Evolutionary conservation across 2,113 vertebrate genomes (phyloP).

Genomic region (Hippocampus barbouri): DNA sequence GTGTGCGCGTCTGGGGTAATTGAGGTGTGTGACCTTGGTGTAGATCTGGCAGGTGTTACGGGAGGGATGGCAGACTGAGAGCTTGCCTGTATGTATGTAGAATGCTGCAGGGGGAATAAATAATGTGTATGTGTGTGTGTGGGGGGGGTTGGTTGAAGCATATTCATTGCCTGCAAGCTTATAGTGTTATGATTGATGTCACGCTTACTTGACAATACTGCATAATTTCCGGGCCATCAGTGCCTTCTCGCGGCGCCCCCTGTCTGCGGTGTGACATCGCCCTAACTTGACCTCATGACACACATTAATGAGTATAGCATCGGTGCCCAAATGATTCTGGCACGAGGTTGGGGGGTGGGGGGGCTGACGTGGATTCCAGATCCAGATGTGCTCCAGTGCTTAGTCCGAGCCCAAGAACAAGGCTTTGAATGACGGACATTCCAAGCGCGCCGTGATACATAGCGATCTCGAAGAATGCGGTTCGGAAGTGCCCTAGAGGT

Average conservation of each 20-base stretch:
- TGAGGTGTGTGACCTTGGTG: slow-evolving; percentile 70
- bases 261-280: background rate
- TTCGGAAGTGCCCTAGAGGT: too few relatives aligned
- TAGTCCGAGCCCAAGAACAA: too few relatives aligned
- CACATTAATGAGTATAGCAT: background rate
- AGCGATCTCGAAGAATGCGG: too few relatives aligned
- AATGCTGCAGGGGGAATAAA: slow-evolving; percentile 34
- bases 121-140: slow-evolving; percentile 10
- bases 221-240: background rate
- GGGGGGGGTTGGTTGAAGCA: slow-evolving; percentile 15
- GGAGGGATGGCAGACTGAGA: slow-evolving; percentile 29
- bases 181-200: background rate
- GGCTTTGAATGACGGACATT: background rate
- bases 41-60: slow-evolving; percentile 67
- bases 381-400: too few relatives aligned
- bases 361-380: too few relatives aligned
- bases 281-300: slow-evolving; percentile 8
- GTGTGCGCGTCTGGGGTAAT: slow-evolving; percentile 47
- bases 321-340: background rate
- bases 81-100: slow-evolving; percentile 36
- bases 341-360: background rate
- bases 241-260: background rate
- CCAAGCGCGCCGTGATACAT: too few relatives aligned
- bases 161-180: slow-evolving; percentile 23
- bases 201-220: background rate